phyloP scores from a whole-genome alignment of 2,888 invertebrate genomes.

The Lithophane socia region DNA sequence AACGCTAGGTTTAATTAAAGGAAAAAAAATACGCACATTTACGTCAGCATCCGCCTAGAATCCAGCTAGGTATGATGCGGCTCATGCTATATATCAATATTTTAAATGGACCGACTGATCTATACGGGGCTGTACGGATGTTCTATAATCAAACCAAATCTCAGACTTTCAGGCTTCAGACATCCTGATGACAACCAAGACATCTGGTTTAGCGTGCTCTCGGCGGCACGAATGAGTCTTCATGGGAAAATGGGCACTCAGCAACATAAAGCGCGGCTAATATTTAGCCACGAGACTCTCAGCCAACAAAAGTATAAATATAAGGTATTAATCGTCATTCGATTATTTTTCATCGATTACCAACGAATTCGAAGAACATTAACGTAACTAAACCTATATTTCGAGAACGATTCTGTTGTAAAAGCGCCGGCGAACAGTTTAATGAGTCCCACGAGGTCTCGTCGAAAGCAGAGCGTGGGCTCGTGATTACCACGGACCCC shows the following conservation, averaged over 20 bases:
- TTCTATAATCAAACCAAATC: not conserved
- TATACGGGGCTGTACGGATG: not conserved
- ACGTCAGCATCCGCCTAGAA: not conserved
- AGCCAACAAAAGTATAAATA: constrained; percentile 8
- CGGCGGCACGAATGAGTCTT: not conserved
- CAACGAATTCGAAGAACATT: constrained; percentile 48
- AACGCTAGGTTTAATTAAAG: not conserved
- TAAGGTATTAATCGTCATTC: constrained; percentile 23
- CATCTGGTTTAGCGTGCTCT: not conserved
- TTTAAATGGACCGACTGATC: not conserved
- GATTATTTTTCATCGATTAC: constrained; percentile 28
- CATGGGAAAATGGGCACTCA: too few relatives aligned
- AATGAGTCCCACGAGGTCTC: constrained; percentile 78
- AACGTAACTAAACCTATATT: constrained; percentile 47
- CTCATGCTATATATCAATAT: not conserved
- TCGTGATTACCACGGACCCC: constrained; percentile 82
- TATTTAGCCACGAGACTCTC: constrained; percentile 4
- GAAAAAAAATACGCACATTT: not conserved
- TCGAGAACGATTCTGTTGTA: constrained; percentile 48
- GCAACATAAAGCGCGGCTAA: not conserved
- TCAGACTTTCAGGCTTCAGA: constrained; percentile 1
- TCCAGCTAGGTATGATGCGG: not conserved
- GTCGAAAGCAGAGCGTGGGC: constrained; percentile 81
- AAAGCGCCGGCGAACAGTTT: constrained; percentile 56
- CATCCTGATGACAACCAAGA: not conserved